Conservation (phyloP, 2,888 invertebrate species). For the Brassicogethes aeneus region DNA sequence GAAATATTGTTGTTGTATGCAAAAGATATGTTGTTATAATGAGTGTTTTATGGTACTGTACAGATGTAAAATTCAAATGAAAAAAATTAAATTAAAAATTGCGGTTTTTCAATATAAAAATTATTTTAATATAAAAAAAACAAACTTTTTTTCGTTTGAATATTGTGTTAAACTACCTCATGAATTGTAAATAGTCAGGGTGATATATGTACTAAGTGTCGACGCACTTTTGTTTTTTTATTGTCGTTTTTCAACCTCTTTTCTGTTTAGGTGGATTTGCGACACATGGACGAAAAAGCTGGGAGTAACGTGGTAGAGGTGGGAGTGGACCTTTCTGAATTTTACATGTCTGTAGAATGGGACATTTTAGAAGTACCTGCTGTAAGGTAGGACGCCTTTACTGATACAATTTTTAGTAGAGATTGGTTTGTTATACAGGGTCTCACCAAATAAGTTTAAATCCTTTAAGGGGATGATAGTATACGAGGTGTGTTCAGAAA, state of each 20-base stretch:
- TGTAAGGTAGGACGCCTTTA: slow-evolving; percentile 55
- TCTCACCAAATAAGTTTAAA: no score
- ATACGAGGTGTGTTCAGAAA: no score
- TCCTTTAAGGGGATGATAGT: no score
- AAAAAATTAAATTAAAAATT: no score
- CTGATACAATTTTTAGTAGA: background rate
- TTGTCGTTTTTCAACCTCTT: background rate
- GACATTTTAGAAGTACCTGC: slow-evolving; percentile 95
- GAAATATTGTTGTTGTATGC: slow-evolving; percentile 8
- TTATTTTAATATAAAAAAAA: no score
- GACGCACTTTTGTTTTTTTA: background rate
- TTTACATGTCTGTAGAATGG: slow-evolving; percentile 99
- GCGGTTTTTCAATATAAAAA: no score
- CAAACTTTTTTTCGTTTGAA: no score
- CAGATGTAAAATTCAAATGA: no score
- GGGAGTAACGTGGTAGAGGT: slow-evolving; percentile 85
- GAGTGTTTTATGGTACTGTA: slow-evolving; percentile 5
- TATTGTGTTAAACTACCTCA: slow-evolving; percentile 14
- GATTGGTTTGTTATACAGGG: no score
- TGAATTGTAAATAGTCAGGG: slow-evolving; percentile 16
- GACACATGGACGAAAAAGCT: slow-evolving; percentile 85
- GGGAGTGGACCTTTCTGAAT: slow-evolving; percentile 94
- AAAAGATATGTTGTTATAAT: slow-evolving; percentile 5
- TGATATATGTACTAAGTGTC: background rate
- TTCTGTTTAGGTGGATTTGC: slow-evolving; percentile 66